Base-by-base conservation (phyloP, 23 tunicate genomes). In the Ciona savignyi region DNA sequence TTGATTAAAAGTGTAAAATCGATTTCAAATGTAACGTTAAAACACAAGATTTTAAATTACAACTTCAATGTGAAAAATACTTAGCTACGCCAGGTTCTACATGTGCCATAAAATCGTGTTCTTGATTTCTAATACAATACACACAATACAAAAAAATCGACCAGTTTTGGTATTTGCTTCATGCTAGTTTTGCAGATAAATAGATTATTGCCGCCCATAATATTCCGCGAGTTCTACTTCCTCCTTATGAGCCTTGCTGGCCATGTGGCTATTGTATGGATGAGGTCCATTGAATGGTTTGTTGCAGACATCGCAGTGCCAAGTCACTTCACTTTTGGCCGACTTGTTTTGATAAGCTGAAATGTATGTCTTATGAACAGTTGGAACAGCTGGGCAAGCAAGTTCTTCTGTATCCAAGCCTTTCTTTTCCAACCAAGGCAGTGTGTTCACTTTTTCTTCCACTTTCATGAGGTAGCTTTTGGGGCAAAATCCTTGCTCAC, bases 211-310 rank as follows among this genome's bases (percentile, higher is more conserved):
- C 24, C 67, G 15, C 28, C 67, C 67, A 63, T 63, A 63, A 23
- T 9, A 22, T 63, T 63, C 6, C 4, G 67, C 67, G 4, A 63
- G 6, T 68, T 68, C 72, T 6, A 68, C 34, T 68, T 68, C 72
- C 22, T 68, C 72, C n/a, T 68, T 68, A 26, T 68, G 72, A 4
- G 72, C 72, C 27, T 68, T 68, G 27, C 72, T 68, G 9, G 6
- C 34, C 35, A 68, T 29, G 72, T 68, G 72, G 23, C 23, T 68
- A n/a, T 68, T 68, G 72, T 68, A 68, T 22, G 72, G 72, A 27
- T 27, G 34, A 6, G 72, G 72, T 68, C 72, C 72, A 68, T 68
- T 68, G 4, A 68, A 68, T 31, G 72, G 4, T 26, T 68, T 68
- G 6, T 31, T 20, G 27, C 72, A 68, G 3, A 68, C 27, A 6